These are phyloP conservation scores for Lophotriccus pileatus DNA, from an alignment of 2,797 vertebrate genomes.

Conservation along the genomic window DNA sequence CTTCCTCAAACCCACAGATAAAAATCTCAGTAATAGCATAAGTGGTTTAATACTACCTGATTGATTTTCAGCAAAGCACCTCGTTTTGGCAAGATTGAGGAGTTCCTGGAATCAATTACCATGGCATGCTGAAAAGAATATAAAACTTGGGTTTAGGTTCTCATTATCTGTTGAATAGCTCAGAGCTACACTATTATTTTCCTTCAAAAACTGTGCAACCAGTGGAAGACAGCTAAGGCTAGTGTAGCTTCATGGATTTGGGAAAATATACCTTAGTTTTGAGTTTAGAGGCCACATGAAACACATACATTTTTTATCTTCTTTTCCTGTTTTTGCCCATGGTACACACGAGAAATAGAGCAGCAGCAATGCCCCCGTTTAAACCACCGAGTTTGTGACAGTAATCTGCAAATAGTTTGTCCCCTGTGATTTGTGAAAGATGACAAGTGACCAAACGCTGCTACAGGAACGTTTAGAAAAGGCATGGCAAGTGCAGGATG, in stretches of 20 bases:
- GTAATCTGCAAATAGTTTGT: background rate
- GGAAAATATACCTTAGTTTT: background rate
- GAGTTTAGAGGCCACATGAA: background rate
- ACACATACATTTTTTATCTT: background rate
- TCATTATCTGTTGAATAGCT: background rate
- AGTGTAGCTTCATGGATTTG: background rate
- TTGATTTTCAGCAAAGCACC: slow-evolving; percentile 92
- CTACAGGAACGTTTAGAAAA: background rate
- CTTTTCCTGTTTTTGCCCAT: background rate
- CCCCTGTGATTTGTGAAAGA: background rate
- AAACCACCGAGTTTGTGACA: background rate
- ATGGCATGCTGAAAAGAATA: slow-evolving; percentile 83
- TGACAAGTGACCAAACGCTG: background rate
- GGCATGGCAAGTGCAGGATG: background rate
- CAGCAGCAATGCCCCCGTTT: background rate
- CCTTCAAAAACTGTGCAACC: background rate
- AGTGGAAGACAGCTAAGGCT: background rate
- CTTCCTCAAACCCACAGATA: background rate
- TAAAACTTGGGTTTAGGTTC: background rate
- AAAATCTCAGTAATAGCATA: rapidly evolving
- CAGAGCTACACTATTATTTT: background rate
- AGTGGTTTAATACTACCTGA: slow-evolving; percentile 78
- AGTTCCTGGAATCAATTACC: slow-evolving; percentile 91
- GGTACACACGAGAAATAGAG: background rate
- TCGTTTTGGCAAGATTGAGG: slow-evolving; percentile 88